Evolutionary conservation across 1,140 invertebrate genomes (phyloP), one percentile per base, ranked within the genome.

Genomic region (Fopius arisanus): DNA sequence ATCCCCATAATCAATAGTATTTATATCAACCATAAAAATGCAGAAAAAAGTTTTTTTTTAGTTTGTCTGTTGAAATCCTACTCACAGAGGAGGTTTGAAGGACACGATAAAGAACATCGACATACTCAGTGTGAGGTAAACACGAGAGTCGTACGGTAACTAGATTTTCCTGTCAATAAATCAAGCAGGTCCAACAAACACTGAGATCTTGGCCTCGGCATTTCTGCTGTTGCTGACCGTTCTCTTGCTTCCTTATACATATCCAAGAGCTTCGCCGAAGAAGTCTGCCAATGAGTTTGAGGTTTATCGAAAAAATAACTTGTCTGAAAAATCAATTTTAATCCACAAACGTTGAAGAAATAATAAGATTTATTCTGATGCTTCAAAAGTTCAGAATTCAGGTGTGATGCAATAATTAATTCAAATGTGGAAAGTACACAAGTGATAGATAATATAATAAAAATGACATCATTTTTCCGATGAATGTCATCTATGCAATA

Each of bases 161-260:
- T 87, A 86, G 86, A 88, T 88, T 87, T 88, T 88, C 86, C 84
- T 87, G 87, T 87, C 86, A 86, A 88, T 88, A 88, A 88, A 88
- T 88, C 87, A 87, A 86, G 77, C 72, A 59, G 78, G 76, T 79
- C 74, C 73, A 62, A 67, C 28, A 37, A 40, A 74, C 75, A 63
- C 75, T 67, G 72, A 67, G 37, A 29, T 63, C 26, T 16, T 75
- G 77, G 78, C 79, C 79, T 78, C 78, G 78, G 79, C 80, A 83
- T 84, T 84, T 83, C 79, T 82, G 70, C 78, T 71, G 67, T 59
- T 48, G 70, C 59, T 72, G 28, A 67, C 70, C 48, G 19, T 14
- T 63, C 33, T 7, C 31, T 23, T 28, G 65, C 66, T 51, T 48
- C 66, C n/a, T 54, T 54, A 54, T 54, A 4, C 48, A 21, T 54